These are phyloP conservation scores for Gephyroberyx darwinii DNA, from an alignment of 2,797 vertebrate species.

Conservation along the genomic window DNA sequence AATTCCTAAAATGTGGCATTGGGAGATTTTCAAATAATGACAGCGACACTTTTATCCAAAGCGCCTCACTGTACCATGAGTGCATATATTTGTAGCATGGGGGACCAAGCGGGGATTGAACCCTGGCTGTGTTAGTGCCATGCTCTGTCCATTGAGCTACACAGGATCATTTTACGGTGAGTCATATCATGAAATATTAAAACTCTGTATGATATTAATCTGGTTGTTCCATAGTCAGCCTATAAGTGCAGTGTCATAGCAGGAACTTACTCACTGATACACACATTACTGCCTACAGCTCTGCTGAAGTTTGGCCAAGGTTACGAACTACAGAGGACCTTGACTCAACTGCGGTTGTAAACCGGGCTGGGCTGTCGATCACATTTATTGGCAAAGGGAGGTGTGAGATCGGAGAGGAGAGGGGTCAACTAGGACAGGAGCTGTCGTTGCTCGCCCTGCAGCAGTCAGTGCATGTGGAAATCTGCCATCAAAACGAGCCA, in stretches of 20 bases:
- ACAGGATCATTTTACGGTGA: conserved; percentile 36
- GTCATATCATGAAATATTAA: conserved; percentile 4
- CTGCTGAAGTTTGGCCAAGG: conserved; percentile 24
- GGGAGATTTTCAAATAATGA: conserved; percentile 1
- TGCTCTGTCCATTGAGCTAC: conserved; percentile 12
- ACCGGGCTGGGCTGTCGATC: conserved; percentile 25
- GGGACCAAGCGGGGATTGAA: not conserved
- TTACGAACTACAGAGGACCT: conserved; percentile 33
- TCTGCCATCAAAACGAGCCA: conserved; percentile 39
- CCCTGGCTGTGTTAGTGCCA: conserved; percentile 22
- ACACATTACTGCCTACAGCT: conserved; percentile 33
- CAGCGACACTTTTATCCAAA: conserved; percentile 18
- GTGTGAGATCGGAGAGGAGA: conserved; percentile 12
- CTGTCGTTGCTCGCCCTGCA: not conserved
- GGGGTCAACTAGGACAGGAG: conserved; percentile 12
- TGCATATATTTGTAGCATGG: too few relatives aligned
- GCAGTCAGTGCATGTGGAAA: conserved; percentile 14
- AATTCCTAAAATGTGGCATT: conserved; percentile 1
- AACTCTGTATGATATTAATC: too few relatives aligned
- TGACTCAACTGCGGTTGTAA: conserved; percentile 14
- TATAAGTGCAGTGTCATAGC: not conserved
- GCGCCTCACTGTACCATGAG: too few relatives aligned
- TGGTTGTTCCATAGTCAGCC: too few relatives aligned
- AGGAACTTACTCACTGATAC: not conserved
- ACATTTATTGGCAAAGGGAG: conserved; percentile 34